Evolutionary conservation across 2,888 invertebrate genomes (phyloP).

Genomic region (Oxystoma pomonae): DNA sequence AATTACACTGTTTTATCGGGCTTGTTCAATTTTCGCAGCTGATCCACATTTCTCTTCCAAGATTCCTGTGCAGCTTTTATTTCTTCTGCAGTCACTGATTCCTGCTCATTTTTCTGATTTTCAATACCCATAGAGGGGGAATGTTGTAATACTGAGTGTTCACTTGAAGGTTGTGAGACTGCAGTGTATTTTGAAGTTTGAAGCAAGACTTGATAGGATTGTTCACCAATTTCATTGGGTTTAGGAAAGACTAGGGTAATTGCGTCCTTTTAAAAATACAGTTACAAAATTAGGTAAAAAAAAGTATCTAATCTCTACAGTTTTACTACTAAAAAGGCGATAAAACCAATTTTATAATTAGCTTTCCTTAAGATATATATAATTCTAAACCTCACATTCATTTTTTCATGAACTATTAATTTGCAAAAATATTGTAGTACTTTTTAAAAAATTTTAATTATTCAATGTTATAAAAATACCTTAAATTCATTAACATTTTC

Average conservation of each 20-base stretch:
- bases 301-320: no score
- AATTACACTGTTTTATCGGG: slow-evolving; percentile 45
- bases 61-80: slow-evolving; percentile 54
- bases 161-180: slow-evolving; percentile 7
- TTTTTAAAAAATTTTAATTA: no score
- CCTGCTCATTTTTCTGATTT: slow-evolving; percentile 49
- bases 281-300: slow-evolving; percentile 1
- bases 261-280: slow-evolving; percentile 35
- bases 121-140: slow-evolving; percentile 18
- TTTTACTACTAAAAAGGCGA: no score
- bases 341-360: no score
- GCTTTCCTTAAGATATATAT: no score
- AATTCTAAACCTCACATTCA: no score
- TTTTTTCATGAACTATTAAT: no score
- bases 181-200: slow-evolving; percentile 38
- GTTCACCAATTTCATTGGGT: slow-evolving; percentile 31
- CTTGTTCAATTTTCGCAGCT: slow-evolving; percentile 44
- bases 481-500: slow-evolving; percentile 55
- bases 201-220: slow-evolving; percentile 39
- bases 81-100: slow-evolving; percentile 56
- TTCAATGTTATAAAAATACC: no score
- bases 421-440: no score
- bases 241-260: slow-evolving; percentile 34
- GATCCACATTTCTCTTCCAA: slow-evolving; percentile 52
- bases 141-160: slow-evolving; percentile 6